A percentile compares a stretch with the other conserved stretches of the same genome.
phyloP scores from a whole-genome alignment of 1,140 invertebrate genomes.

The Hetaerina americana region DNA sequence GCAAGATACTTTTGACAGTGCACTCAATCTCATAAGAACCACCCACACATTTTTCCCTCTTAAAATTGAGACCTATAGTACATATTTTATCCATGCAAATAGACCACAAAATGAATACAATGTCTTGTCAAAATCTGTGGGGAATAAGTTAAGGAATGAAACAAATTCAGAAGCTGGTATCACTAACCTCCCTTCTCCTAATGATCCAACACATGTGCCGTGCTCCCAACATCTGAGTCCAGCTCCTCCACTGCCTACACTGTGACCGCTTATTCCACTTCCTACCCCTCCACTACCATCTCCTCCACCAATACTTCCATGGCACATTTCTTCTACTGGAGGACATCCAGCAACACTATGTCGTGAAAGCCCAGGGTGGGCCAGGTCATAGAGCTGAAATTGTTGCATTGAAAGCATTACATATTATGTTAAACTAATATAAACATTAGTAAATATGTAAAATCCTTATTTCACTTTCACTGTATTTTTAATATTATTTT shows the following conservation, averaged over 20 bases:
- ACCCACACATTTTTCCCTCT: too few relatives aligned
- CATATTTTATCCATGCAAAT: too few relatives aligned
- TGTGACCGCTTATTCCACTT: not conserved
- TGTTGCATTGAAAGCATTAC: too few relatives aligned
- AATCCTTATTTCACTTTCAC: too few relatives aligned
- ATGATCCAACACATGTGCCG: constrained; percentile 83
- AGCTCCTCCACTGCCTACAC: constrained; percentile 46
- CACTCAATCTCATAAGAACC: too few relatives aligned
- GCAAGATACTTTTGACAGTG: too few relatives aligned
- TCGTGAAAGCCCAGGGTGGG: constrained; percentile 68
- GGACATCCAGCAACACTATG: constrained; percentile 78
- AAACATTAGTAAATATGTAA: not conserved
- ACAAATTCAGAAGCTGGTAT: not conserved
- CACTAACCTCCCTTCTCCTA: constrained; percentile 27
- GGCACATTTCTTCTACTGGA: constrained; percentile 78
- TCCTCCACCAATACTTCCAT: constrained; percentile 21
- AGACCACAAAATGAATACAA: too few relatives aligned
- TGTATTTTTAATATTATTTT: too few relatives aligned
- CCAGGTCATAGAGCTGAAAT: constrained; percentile 72
- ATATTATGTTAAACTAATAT: not conserved
- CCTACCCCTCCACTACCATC: not conserved
- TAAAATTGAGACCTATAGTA: too few relatives aligned
- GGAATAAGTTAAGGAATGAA: not conserved
- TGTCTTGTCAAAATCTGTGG: too few relatives aligned
- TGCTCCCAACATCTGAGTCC: constrained; percentile 79